These are phyloP conservation scores for Malurus elegans DNA, from an alignment of 2,113 vertebrate species.

Conservation along the genomic window DNA sequence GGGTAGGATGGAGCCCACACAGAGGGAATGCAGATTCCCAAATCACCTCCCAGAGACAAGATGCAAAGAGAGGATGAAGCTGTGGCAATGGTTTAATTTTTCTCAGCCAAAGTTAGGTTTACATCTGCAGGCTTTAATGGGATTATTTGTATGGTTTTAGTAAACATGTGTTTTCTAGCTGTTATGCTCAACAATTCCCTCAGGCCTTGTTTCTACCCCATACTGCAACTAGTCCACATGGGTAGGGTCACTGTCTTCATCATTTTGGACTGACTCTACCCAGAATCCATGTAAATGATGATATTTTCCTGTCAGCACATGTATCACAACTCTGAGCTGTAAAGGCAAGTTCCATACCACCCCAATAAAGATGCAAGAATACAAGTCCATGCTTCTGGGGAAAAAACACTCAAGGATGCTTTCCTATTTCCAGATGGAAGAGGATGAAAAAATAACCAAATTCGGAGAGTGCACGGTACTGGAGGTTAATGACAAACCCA, in stretches of 20 bases:
- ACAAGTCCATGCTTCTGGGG: neutral
- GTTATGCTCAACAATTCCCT: neutral
- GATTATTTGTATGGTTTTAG: neutral
- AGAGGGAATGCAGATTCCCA: neutral
- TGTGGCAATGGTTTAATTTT: neutral
- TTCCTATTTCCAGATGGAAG: neutral
- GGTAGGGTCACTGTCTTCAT: neutral
- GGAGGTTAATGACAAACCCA: neutral
- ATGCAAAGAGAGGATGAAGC: neutral
- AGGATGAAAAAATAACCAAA: neutral
- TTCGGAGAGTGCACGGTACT: neutral
- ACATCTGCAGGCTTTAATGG: neutral
- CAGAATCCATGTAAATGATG: neutral
- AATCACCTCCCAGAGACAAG: neutral
- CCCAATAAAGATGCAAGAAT: neutral
- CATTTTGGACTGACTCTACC: neutral
- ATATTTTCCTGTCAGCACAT: neutral
- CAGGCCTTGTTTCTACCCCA: neutral
- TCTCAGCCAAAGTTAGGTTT: neutral
- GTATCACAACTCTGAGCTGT: neutral
- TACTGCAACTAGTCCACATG: neutral
- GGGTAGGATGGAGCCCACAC: neutral
- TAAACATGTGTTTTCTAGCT: neutral
- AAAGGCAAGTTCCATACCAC: neutral
- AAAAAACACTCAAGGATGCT: neutral